phyloP scores from a whole-genome alignment of 1,140 invertebrate species.

The Anoplolepis gracilipes region DNA sequence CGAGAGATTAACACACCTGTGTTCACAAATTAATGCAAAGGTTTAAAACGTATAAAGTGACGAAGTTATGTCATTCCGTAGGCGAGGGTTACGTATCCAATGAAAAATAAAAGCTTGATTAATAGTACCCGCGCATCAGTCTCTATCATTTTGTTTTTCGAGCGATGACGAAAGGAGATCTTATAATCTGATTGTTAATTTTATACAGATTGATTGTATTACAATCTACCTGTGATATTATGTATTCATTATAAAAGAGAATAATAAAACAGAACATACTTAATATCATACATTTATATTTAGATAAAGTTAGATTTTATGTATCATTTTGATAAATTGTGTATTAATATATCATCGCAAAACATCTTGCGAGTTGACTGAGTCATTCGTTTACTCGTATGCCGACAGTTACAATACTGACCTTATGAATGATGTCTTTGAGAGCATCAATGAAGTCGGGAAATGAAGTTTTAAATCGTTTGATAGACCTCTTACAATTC shows the following conservation, averaged over 20 bases:
- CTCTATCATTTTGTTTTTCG: neutral
- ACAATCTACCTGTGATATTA: neutral
- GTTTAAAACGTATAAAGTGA: slow-evolving; percentile 24
- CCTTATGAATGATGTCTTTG: slow-evolving; percentile 33
- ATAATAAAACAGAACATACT: neutral
- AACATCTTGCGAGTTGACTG: neutral
- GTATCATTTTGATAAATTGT: neutral
- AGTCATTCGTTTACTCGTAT: neutral
- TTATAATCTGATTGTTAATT: neutral
- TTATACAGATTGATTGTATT: neutral
- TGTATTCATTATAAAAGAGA: neutral
- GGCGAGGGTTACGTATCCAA: slow-evolving; percentile 49
- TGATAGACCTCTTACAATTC: neutral
- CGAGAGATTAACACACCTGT: neutral
- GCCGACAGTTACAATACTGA: neutral
- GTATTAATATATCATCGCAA: neutral
- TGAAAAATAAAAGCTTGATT: slow-evolving; percentile 55
- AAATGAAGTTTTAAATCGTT: neutral
- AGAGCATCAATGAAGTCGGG: neutral
- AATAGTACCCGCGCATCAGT: neutral
- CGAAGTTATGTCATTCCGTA: slow-evolving; percentile 52
- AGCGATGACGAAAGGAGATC: neutral
- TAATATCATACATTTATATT: neutral
- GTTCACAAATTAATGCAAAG: slow-evolving; percentile 40
- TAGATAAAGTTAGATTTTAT: neutral